Base-by-base conservation (phyloP, 2,888 invertebrate species). In the Tromatobia lineatoria region DNA sequence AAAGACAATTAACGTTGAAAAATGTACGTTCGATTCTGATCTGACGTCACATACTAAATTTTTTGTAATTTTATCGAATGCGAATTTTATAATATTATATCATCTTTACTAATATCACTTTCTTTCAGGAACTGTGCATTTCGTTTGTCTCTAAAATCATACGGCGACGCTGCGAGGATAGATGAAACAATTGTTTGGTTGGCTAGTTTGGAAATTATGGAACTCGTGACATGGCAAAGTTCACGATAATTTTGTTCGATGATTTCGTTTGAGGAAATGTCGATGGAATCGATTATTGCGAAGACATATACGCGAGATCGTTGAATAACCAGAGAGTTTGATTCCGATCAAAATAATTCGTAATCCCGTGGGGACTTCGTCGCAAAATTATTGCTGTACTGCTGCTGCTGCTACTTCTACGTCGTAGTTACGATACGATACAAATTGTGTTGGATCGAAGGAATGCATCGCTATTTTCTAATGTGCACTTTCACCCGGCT, bases 401-500 rank as follows among this genome's bases (percentile, higher is more conserved):
- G 57, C 34, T 18, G 61, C 34, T 38, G 34, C 0, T 38, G 75
- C 25, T 61, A 34, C 52, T 74, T 59, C 74, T 78, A 66, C 83
- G 80, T 77, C 80, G 81, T 73, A 87, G 79, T 87, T 84, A 79
- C 82, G 80, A 83, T 84, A 79, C 82, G 80, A 83, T 84, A 80
- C 82, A 85, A 87, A 86, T 87, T 86, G 84, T 87, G 83, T 80
- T 80, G 70, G 69, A 85, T 85, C 85, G 83, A 85, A 85, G 75
- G 80, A 85, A 86, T 86, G 83, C 81, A 85, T 84, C 71, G 85
- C 69, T 82, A 87, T 87, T 87, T 87, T 86, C 81, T 85, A 87
- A 87, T 86, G 73, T 87, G 80, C 80, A 87, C 87, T 87, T 87
- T 87, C 86, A 87, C 87, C 83, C 45, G 80, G 54, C 64, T 59